phyloP scores from a whole-genome alignment of 1,140 invertebrate genomes.

The Sminthurinus signatus region DNA sequence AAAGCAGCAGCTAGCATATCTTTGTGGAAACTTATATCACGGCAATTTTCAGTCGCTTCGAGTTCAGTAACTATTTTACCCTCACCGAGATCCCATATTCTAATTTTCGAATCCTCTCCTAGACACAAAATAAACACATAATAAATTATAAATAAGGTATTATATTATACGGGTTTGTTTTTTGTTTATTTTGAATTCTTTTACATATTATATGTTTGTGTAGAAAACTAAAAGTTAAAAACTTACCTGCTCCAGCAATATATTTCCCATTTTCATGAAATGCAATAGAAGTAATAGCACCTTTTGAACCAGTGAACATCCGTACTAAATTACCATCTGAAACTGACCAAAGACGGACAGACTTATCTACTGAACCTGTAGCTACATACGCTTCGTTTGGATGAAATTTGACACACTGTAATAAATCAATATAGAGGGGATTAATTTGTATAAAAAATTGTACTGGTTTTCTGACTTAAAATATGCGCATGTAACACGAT shows the following conservation, averaged over 20 bases:
- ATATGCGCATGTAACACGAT: no score
- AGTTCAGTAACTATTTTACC: slow-evolving; percentile 56
- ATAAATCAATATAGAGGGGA: no score
- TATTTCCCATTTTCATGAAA: slow-evolving; percentile 66
- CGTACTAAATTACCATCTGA: slow-evolving; percentile 56
- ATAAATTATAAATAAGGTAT: background rate
- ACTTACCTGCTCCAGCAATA: slow-evolving; percentile 57
- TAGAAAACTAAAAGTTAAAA: background rate
- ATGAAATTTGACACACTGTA: slow-evolving; percentile 68
- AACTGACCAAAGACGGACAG: slow-evolving; percentile 66
- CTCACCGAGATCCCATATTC: slow-evolving; percentile 62
- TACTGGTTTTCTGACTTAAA: no score
- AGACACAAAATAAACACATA: slow-evolving; percentile 25
- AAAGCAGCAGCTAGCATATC: slow-evolving; percentile 57
- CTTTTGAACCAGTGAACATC: slow-evolving; percentile 56
- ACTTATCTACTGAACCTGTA: slow-evolving; percentile 68
- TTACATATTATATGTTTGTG: background rate
- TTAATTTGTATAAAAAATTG: no score
- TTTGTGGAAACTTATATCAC: slow-evolving; percentile 57
- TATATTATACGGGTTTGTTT: background rate
- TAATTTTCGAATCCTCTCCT: slow-evolving; percentile 60
- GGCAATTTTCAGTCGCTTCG: slow-evolving; percentile 54
- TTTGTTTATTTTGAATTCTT: background rate
- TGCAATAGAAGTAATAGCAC: slow-evolving; percentile 55
- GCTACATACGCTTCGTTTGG: slow-evolving; percentile 73